phyloP scores from a whole-genome alignment of 2,888 invertebrate species.

The Drosophila anomalipes region DNA sequence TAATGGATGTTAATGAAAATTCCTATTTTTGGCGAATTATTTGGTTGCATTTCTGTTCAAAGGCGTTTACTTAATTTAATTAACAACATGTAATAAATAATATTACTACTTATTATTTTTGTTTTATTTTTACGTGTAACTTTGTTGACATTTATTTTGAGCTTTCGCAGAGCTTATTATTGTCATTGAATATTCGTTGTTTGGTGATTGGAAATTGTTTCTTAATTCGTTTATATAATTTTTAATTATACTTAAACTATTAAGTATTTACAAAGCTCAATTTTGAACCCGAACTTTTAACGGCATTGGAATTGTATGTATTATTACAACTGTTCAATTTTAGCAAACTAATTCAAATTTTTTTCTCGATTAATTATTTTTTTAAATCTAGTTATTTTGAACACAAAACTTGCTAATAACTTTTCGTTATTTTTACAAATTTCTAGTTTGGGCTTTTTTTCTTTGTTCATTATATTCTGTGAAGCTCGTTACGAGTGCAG shows the following conservation, averaged over 20 bases:
- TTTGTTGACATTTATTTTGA: constrained; percentile 29
- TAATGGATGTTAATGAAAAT: neutral
- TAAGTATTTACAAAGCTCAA: constrained; percentile 84
- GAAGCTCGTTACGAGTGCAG: constrained; percentile 5
- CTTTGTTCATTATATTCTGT: neutral
- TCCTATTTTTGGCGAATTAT: constrained; percentile 3
- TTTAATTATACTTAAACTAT: constrained; percentile 83
- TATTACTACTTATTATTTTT: constrained; percentile 26
- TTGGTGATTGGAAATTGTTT: constrained; percentile 34
- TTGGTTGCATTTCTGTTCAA: constrained; percentile 3
- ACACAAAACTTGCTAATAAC: constrained; percentile 19
- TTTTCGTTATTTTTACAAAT: constrained; percentile 8
- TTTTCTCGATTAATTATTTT: constrained; percentile 14
- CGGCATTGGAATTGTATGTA: constrained; percentile 53
- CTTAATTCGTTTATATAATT: constrained; percentile 48
- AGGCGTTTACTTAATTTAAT: constrained; percentile 22
- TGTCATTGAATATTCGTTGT: constrained; percentile 49
- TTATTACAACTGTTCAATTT: constrained; percentile 34
- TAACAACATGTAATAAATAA: constrained; percentile 45
- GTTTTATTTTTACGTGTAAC: constrained; percentile 21
- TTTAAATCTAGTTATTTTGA: constrained; percentile 31
- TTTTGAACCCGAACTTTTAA: constrained; percentile 72
- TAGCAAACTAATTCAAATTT: constrained; percentile 21
- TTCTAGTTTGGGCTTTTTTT: neutral
- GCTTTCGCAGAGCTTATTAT: constrained; percentile 43